phyloP scores from a whole-genome alignment of 2,113 vertebrate genomes.

The Rhadina sibilatrix region DNA sequence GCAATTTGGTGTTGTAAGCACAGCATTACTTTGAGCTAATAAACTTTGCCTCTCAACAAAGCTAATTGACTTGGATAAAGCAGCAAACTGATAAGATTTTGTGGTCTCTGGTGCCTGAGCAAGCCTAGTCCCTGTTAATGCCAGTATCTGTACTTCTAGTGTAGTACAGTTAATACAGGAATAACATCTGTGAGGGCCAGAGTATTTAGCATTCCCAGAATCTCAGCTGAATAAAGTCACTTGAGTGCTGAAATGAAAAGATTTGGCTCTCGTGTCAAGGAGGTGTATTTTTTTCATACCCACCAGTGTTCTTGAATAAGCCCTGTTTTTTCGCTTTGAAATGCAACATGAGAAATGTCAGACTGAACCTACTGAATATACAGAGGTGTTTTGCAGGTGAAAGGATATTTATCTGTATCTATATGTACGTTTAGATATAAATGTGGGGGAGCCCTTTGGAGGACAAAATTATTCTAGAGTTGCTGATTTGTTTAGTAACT shows the following conservation, averaged over 20 bases:
- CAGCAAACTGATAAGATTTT: not conserved
- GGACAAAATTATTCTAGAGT: not conserved
- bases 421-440: not conserved
- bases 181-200: not conserved
- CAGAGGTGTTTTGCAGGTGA: not conserved
- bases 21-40: not conserved
- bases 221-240: not conserved
- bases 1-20: not conserved
- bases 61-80: slow-evolving; percentile 2
- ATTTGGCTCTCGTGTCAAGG: not conserved
- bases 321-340: not conserved
- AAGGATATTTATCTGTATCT: not conserved
- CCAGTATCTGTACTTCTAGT: not conserved
- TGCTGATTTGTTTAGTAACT: not conserved
- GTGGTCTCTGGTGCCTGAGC: not conserved
- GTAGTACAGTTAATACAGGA: not conserved
- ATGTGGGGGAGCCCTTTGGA: not conserved
- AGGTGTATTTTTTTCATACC: not conserved
- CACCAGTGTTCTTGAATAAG: not conserved
- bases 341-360: not conserved
- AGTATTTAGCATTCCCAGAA: not conserved
- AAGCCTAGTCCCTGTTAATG: not conserved
- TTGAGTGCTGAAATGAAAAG: not conserved
- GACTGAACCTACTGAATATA: not conserved
- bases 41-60: not conserved